Conservation (phyloP, 2,797 vertebrate species). For the Acrocephalus scirpaceus region DNA sequence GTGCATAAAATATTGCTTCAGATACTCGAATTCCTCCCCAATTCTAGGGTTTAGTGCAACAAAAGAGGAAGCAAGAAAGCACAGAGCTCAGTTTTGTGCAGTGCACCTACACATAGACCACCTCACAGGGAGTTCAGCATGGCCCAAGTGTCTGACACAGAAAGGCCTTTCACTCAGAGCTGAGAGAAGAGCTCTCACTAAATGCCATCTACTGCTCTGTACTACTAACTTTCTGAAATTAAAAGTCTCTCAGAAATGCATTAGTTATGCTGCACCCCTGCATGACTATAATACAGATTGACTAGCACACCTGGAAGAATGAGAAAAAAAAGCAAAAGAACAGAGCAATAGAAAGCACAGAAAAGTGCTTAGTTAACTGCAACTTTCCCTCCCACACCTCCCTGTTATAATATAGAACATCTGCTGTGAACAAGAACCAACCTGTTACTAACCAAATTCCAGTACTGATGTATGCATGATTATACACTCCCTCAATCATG, state of each 20-base stretch:
- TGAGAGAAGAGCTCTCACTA: background rate
- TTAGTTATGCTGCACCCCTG: background rate
- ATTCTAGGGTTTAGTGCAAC: background rate
- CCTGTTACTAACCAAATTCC: background rate
- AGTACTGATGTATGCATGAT: background rate
- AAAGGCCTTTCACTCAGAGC: background rate
- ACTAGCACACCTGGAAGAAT: background rate
- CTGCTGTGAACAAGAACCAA: background rate
- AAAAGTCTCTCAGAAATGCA: background rate
- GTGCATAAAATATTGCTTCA: background rate
- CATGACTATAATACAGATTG: background rate
- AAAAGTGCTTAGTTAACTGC: background rate
- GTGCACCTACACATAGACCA: background rate
- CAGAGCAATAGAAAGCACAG: background rate
- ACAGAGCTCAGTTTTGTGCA: background rate
- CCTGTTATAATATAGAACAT: background rate
- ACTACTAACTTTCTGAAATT: background rate
- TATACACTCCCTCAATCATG: background rate
- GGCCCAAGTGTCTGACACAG: background rate
- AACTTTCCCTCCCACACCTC: background rate
- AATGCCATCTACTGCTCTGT: background rate
- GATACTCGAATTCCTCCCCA: background rate
- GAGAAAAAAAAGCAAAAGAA: background rate
- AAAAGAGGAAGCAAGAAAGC: background rate
- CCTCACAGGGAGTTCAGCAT: background rate